A percentile compares a stretch with the other conserved stretches of the same genome.
These are phyloP conservation scores for Norana najaformis DNA, from an alignment of 2,888 invertebrate species.

Conservation along the genomic window DNA sequence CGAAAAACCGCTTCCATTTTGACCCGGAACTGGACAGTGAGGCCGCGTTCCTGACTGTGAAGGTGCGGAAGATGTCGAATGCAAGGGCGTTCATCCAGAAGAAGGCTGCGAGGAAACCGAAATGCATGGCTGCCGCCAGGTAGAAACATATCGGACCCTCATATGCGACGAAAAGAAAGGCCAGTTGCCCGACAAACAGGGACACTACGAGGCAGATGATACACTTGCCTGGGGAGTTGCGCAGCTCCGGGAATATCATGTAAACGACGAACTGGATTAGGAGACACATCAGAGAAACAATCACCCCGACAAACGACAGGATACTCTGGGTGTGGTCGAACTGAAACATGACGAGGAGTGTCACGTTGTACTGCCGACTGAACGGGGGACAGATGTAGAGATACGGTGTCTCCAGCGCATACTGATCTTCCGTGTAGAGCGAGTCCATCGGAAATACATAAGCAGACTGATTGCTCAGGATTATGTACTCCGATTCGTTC, in stretches of 20 bases:
- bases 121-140: slow-evolving; percentile 65
- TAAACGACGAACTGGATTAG: slow-evolving; percentile 64
- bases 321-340: slow-evolving; percentile 39
- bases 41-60: slow-evolving; percentile 44
- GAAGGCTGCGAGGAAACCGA: slow-evolving; percentile 66
- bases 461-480: slow-evolving; percentile 34
- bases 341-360: slow-evolving; percentile 32
- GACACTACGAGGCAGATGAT: slow-evolving; percentile 65
- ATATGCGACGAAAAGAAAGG: slow-evolving; percentile 62
- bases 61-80: slow-evolving; percentile 68
- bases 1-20: slow-evolving; percentile 41
- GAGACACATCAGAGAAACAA: slow-evolving; percentile 66
- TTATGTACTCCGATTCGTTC: slow-evolving; percentile 32
- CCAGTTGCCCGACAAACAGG: slow-evolving; percentile 64
- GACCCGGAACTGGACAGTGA: slow-evolving; percentile 17
- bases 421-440: slow-evolving; percentile 19
- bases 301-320: slow-evolving; percentile 70
- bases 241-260: slow-evolving; percentile 63
- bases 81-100: slow-evolving; percentile 68
- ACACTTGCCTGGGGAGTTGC: slow-evolving; percentile 67
- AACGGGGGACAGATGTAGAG: slow-evolving; percentile 31
- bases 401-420: background rate
- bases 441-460: background rate
- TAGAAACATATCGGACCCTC: slow-evolving; percentile 57
- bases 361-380: slow-evolving; percentile 20